Evolutionary conservation across 2,888 invertebrate species (phyloP).

Genomic region (Volucella bombylans): DNA sequence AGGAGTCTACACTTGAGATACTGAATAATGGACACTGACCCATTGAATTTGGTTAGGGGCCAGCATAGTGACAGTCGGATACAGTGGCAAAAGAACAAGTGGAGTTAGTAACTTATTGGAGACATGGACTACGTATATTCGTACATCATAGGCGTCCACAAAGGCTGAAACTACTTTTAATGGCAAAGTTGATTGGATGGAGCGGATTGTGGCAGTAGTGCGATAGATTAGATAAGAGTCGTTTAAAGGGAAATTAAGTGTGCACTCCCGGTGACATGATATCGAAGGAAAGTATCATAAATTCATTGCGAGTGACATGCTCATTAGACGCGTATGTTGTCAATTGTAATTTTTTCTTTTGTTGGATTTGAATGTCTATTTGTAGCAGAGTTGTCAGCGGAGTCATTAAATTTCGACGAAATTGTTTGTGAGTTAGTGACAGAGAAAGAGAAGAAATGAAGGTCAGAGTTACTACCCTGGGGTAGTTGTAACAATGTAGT

Average conservation of each 20-base stretch:
- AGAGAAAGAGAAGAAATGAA: background rate
- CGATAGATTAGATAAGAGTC: conserved; percentile 64
- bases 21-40: conserved; percentile 47
- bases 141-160: conserved; percentile 3
- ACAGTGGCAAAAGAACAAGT: conserved; percentile 25
- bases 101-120: conserved; percentile 59
- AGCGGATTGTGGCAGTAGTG: conserved; percentile 12
- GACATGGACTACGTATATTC: conserved; percentile 18
- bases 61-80: conserved; percentile 3
- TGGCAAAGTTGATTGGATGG: too few relatives aligned
- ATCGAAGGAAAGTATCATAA: conserved; percentile 64
- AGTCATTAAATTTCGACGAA: conserved; percentile 33
- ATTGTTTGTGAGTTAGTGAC: conserved; percentile 11
- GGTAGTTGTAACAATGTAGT: background rate
- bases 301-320: conserved; percentile 56
- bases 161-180: too few relatives aligned
- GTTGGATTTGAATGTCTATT: background rate
- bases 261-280: conserved; percentile 57
- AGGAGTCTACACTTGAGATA: background rate
- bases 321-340: conserved; percentile 61
- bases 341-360: conserved; percentile 16
- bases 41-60: conserved; percentile 23
- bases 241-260: conserved; percentile 66
- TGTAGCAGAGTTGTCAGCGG: background rate
- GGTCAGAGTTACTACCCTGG: background rate